Percentiles rank a stretch among this genome's conserved stretches.
Conservation (phyloP, 53 echinoderm and acorn worm species). For the Crossaster papposus region DNA sequence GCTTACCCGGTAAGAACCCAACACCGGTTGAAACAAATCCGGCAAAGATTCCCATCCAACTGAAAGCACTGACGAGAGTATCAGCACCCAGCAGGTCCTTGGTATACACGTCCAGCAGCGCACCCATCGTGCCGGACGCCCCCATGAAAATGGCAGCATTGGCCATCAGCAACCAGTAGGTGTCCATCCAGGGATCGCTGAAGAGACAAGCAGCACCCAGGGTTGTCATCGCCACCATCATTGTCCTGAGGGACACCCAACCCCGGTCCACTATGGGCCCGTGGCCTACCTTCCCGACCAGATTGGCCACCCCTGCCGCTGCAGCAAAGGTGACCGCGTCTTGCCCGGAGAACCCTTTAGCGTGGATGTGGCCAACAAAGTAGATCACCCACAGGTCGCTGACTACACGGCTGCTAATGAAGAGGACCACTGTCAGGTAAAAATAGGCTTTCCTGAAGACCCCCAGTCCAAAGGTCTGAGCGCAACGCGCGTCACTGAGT, state of each 20-base stretch:
- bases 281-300: neutral
- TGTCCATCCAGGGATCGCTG: neutral
- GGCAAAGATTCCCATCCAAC: conserved; percentile 5
- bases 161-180: conserved; percentile 8
- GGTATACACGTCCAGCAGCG: neutral
- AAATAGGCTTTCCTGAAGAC: neutral
- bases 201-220: conserved; percentile 4
- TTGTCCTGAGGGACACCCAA: neutral
- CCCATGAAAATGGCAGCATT: neutral
- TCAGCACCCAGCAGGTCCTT: conserved; percentile 21
- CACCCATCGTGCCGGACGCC: neutral
- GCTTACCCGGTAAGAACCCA: conserved; percentile 9
- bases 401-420: neutral
- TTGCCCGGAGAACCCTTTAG: conserved; percentile 14
- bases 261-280: neutral
- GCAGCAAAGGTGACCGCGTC: conserved; percentile 21
- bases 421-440: neutral
- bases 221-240: neutral
- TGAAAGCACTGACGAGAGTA: conserved; percentile 15
- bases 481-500: neutral
- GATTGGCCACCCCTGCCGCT: neutral
- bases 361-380: neutral
- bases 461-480: neutral
- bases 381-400: conserved; percentile 15
- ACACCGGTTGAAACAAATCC: neutral